Evolutionary conservation across 30 jellyfish, hydroid and myxozoan species (phyloP).

Genomic region (Hydra vulgaris): DNA sequence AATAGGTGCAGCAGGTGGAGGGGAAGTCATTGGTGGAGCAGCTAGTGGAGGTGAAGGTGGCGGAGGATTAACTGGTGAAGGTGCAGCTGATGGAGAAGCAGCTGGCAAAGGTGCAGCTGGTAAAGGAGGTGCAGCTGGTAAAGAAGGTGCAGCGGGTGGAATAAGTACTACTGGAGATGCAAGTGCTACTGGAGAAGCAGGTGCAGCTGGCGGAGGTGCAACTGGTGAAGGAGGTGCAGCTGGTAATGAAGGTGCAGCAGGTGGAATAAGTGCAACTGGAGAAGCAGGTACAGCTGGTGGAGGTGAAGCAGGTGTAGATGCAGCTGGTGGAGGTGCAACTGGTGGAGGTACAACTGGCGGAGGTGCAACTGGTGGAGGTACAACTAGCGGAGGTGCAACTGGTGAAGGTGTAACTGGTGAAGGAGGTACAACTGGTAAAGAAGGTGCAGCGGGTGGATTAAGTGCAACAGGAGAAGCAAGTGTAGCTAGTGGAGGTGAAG

Average conservation of each 20-base stretch:
- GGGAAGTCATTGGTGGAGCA: constrained; percentile 20
- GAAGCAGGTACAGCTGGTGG: constrained; percentile 5
- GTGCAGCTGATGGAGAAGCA: constrained; percentile 30
- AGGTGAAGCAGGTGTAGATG: background rate
- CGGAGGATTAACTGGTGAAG: constrained; percentile 24
- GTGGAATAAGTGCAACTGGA: background rate
- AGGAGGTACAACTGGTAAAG: constrained; percentile 4
- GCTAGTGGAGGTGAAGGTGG: constrained; percentile 28
- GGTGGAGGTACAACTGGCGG: constrained; percentile 8
- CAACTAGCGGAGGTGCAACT: background rate
- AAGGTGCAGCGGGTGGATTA: constrained; percentile 1
- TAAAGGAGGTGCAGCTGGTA: constrained; percentile 4
- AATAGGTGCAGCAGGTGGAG: constrained; percentile 33
- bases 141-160: constrained; percentile 9
- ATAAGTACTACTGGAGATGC: constrained; percentile 9
- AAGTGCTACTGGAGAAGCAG: constrained; percentile 7
- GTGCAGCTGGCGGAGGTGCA: constrained; percentile 12
- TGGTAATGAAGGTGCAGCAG: constrained; percentile 25
- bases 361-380: constrained; percentile 4
- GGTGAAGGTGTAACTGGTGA: constrained; percentile 3
- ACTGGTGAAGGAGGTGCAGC: constrained; percentile 21
- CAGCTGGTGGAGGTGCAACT: background rate
- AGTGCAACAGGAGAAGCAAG: background rate
- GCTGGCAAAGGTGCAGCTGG: constrained; percentile 33
- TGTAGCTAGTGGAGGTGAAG: background rate